Percentiles rank a stretch among this genome's conserved stretches.
These are phyloP conservation scores for Allacma fusca DNA, from an alignment of 2,888 invertebrate species.

Conservation along the genomic window DNA sequence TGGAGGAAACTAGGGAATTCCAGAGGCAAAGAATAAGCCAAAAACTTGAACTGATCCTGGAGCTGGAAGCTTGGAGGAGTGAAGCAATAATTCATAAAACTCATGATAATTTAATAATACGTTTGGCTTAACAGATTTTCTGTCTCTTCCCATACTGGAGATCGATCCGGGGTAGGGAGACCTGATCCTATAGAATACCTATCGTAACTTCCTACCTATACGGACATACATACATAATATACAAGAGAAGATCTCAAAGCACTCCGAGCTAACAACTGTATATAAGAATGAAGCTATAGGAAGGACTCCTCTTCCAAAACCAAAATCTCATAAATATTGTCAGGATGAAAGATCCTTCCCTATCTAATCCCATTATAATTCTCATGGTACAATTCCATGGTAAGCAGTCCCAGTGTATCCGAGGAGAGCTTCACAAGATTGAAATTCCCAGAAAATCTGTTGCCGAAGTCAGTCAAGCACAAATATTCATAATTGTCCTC, in stretches of 20 bases:
- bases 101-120: constrained; percentile 50
- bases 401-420: no score
- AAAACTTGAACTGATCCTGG: no score
- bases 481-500: not conserved
- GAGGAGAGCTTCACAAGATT: no score
- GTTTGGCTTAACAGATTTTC: constrained; percentile 34
- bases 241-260: no score
- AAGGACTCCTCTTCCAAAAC: not conserved
- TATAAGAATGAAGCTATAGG: no score
- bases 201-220: no score
- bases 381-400: not conserved
- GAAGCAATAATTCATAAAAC: constrained; percentile 45
- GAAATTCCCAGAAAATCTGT: not conserved
- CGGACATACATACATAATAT: no score
- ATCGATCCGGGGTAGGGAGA: constrained; percentile 1
- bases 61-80: no score
- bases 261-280: no score
- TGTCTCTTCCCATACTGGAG: not conserved
- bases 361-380: constrained; percentile 34
- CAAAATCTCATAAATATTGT: constrained; percentile 28
- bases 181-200: no score
- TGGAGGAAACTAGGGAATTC: constrained; percentile 24
- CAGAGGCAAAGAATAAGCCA: not conserved
- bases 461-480: not conserved
- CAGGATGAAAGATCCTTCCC: not conserved